phyloP scores from a whole-genome alignment of 2,797 vertebrate genomes.

The Gobionotothen gibberifrons region DNA sequence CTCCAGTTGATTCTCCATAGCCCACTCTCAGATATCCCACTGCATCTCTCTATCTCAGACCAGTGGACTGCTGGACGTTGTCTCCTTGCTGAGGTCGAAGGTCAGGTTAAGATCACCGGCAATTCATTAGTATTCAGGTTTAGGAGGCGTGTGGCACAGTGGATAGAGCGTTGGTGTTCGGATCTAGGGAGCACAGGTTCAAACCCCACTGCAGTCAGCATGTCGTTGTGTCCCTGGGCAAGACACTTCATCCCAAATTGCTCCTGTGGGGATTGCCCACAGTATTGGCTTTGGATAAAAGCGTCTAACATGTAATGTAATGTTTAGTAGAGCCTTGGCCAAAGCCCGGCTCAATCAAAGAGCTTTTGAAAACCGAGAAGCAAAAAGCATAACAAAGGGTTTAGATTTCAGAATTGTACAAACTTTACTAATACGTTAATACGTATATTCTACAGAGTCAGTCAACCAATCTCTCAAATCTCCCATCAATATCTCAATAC shows the following conservation, averaged over 20 bases:
- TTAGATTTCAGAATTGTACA: neutral
- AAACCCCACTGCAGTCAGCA: too few species aligned
- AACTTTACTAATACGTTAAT: slow-evolving; percentile 1
- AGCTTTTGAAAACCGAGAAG: slow-evolving; percentile 40
- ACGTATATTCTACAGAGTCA: neutral
- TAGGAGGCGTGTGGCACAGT: too few species aligned
- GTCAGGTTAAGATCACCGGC: slow-evolving; percentile 63
- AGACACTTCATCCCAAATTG: too few species aligned
- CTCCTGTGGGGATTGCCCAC: too few species aligned
- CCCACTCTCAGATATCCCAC: slow-evolving; percentile 28
- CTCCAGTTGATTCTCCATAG: slow-evolving; percentile 36
- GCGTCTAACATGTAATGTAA: too few species aligned
- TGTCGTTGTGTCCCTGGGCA: too few species aligned
- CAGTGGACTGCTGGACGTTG: slow-evolving; percentile 56
- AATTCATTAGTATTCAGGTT: slow-evolving; percentile 66
- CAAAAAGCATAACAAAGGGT: slow-evolving; percentile 16
- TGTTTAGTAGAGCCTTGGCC: slow-evolving; percentile 45
- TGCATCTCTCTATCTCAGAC: slow-evolving; percentile 40
- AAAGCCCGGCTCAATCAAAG: slow-evolving; percentile 45
- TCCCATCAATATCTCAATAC: too few species aligned
- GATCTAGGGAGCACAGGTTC: too few species aligned
- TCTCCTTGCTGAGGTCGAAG: slow-evolving; percentile 50
- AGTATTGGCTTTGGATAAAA: too few species aligned
- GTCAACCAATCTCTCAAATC: too few species aligned
- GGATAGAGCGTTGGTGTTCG: too few species aligned